Conservation (phyloP, 2,888 invertebrate species). For the Drosophila trichaetosa region DNA sequence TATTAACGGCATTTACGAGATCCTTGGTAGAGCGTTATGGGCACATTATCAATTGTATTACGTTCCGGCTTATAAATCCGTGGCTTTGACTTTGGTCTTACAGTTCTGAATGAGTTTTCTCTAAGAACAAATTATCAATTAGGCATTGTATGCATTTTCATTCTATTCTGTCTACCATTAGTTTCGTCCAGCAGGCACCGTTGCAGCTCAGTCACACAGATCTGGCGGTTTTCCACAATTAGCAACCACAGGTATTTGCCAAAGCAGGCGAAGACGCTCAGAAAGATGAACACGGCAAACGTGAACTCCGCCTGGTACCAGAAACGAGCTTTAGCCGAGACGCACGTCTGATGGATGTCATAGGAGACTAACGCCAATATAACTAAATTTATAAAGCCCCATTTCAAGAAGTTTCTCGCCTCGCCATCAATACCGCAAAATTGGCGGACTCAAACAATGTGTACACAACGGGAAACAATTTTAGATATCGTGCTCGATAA, state of each 20-base stretch:
- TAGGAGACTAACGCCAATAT: slow-evolving; percentile 75
- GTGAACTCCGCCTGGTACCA: slow-evolving; percentile 85
- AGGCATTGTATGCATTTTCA: not conserved
- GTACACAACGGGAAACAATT: slow-evolving; percentile 1
- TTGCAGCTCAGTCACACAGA: slow-evolving; percentile 86
- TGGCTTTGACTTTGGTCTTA: slow-evolving; percentile 46
- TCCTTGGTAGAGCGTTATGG: slow-evolving; percentile 84
- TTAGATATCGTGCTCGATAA: slow-evolving; percentile 18
- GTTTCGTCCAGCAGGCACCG: slow-evolving; percentile 86
- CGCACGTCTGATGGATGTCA: slow-evolving; percentile 81
- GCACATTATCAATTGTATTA: slow-evolving; percentile 59
- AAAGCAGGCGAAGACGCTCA: slow-evolving; percentile 86
- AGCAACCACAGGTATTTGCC: slow-evolving; percentile 85
- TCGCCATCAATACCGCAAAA: slow-evolving; percentile 59
- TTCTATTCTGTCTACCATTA: slow-evolving; percentile 56
- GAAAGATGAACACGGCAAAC: slow-evolving; percentile 84
- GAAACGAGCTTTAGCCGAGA: slow-evolving; percentile 60
- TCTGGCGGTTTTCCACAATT: slow-evolving; percentile 82
- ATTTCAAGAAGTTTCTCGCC: slow-evolving; percentile 79
- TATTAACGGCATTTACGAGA: slow-evolving; percentile 82
- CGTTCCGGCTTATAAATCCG: slow-evolving; percentile 45
- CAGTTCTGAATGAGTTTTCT: slow-evolving; percentile 78
- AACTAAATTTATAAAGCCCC: slow-evolving; percentile 80
- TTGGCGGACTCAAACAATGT: slow-evolving; percentile 52
- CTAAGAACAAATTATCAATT: not conserved